Evolutionary conservation across 2,113 vertebrate species (phyloP).

Genomic region (Bucco capensis): DNA sequence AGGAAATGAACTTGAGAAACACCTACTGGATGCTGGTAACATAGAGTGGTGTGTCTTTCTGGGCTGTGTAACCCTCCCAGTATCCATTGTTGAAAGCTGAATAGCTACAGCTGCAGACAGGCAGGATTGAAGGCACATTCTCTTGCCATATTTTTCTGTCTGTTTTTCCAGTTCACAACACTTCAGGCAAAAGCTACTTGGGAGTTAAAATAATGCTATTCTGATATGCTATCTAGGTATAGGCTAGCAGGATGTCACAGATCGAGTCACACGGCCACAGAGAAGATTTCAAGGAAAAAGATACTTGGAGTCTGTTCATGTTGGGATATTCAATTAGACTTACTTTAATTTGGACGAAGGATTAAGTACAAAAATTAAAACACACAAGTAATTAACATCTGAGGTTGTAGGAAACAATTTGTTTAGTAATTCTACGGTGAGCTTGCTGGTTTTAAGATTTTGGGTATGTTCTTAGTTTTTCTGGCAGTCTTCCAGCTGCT

Average conservation of each 20-base stretch:
- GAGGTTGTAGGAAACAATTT: neutral
- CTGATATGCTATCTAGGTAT: neutral
- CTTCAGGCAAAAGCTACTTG: neutral
- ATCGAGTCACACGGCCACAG: neutral
- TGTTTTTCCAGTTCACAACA: neutral
- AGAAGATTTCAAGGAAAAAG: neutral
- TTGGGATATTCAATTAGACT: neutral
- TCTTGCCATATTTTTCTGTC: neutral
- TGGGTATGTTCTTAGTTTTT: neutral
- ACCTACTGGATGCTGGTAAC: neutral
- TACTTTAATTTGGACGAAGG: neutral
- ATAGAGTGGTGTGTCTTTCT: neutral
- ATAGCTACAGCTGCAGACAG: neutral
- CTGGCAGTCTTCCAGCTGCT: neutral
- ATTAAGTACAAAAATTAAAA: constrained; percentile 6
- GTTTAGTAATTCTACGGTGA: neutral
- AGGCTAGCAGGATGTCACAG: neutral
- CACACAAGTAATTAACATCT: neutral
- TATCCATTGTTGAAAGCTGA: neutral
- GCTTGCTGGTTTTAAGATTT: neutral
- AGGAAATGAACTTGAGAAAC: neutral
- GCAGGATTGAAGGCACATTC: neutral
- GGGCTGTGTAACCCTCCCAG: neutral
- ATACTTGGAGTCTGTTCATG: neutral
- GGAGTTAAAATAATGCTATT: neutral